phyloP scores from a whole-genome alignment of 2,797 vertebrate genomes.

The Erpetoichthys calabaricus region DNA sequence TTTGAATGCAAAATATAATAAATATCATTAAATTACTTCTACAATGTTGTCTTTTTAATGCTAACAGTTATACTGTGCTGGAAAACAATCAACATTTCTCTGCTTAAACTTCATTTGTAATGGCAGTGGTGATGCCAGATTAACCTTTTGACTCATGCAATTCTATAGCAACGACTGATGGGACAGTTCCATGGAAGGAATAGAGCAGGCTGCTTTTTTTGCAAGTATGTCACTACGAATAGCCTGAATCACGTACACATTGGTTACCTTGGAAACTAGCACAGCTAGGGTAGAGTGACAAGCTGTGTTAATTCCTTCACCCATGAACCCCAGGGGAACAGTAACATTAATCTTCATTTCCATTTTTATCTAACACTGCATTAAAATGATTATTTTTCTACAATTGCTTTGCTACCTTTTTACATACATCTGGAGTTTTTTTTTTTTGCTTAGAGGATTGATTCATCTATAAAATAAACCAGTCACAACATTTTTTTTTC shows the following conservation, averaged over 20 bases:
- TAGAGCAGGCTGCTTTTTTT: conserved; percentile 49
- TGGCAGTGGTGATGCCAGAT: too few species aligned
- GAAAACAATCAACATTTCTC: too few species aligned
- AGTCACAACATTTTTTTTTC: too few species aligned
- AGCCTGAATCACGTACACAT: conserved; percentile 51
- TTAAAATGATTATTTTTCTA: conserved; percentile 34
- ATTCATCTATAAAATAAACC: conserved; percentile 8
- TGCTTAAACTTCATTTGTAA: too few species aligned
- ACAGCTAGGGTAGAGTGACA: conserved; percentile 58
- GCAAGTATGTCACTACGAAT: conserved; percentile 57
- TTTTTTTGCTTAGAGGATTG: conserved; percentile 16
- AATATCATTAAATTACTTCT: too few species aligned
- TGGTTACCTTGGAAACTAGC: conserved; percentile 58
- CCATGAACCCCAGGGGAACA: conserved; percentile 58
- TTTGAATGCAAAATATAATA: too few species aligned
- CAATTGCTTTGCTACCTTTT: conserved; percentile 29
- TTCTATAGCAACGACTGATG: conserved; percentile 13
- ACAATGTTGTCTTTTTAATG: too few species aligned
- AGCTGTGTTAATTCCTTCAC: conserved; percentile 66
- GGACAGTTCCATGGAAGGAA: conserved; percentile 41
- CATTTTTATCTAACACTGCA: conserved; percentile 39
- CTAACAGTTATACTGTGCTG: too few species aligned
- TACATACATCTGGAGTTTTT: background rate
- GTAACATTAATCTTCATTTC: conserved; percentile 52
- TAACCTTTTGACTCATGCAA: too few species aligned